These are phyloP conservation scores for Disparrhopalites patrizii DNA, from an alignment of 2,888 invertebrate species.

Conservation along the genomic window DNA sequence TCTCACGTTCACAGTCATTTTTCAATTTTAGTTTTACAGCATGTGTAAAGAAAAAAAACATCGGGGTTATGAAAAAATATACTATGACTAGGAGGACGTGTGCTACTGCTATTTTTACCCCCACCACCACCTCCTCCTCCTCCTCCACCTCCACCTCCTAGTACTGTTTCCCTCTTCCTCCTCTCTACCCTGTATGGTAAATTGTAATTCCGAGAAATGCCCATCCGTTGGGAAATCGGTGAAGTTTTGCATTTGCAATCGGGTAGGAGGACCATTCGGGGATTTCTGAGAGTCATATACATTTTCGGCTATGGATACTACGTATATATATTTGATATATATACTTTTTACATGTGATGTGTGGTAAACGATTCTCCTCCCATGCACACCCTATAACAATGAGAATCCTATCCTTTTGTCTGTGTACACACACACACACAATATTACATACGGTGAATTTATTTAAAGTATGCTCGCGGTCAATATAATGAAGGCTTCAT, in stretches of 20 bases:
- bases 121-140: no score
- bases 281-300: constrained; percentile 11
- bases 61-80: no score
- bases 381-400: no score
- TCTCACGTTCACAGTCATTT: constrained; percentile 14
- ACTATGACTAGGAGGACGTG: no score
- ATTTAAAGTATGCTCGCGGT: constrained; percentile 27
- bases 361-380: no score
- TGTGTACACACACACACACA: no score
- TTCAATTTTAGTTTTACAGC: constrained; percentile 16
- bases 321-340: neutral
- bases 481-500: constrained; percentile 23
- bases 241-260: constrained; percentile 28
- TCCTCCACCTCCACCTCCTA: no score
- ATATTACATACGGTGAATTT: constrained; percentile 25
- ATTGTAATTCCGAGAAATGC: constrained; percentile 25
- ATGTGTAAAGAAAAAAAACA: no score
- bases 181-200: no score
- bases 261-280: constrained; percentile 22
- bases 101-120: no score
- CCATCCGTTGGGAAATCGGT: constrained; percentile 28
- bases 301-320: neutral
- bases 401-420: neutral
- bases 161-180: no score
- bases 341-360: neutral